Conservation (phyloP, 2,797 vertebrate genomes). For the Xenops minutus region DNA sequence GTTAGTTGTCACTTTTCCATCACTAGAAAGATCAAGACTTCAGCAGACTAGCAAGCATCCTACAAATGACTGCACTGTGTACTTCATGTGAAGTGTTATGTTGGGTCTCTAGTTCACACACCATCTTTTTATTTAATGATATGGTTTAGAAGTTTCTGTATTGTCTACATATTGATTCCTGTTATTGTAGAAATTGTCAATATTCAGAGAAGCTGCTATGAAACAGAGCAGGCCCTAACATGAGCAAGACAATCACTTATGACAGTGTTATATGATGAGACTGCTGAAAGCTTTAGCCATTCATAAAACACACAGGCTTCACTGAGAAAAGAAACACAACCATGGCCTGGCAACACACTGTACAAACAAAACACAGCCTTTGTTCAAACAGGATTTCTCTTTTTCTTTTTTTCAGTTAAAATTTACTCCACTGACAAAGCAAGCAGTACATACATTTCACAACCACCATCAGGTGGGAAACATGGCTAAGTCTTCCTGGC, state of each 20-base stretch:
- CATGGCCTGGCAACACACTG: background rate
- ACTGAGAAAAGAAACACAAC: background rate
- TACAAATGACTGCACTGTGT: accelerated
- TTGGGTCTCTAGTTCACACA: background rate
- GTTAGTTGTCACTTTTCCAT: background rate
- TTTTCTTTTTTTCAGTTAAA: background rate
- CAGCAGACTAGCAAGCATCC: background rate
- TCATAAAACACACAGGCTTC: slow-evolving; percentile 9
- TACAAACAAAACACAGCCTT: slow-evolving; percentile 29
- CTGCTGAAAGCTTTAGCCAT: background rate
- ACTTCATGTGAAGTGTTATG: background rate
- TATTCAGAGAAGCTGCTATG: background rate
- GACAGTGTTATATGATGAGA: background rate
- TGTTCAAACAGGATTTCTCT: slow-evolving; percentile 13
- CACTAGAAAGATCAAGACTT: background rate
- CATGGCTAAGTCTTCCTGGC: background rate
- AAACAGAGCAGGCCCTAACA: slow-evolving; percentile 19
- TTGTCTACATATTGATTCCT: background rate
- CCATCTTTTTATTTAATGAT: slow-evolving; percentile 9
- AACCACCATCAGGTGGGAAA: background rate
- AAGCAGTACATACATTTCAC: background rate
- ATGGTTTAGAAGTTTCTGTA: background rate
- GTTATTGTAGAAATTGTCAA: background rate
- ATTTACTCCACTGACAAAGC: background rate
- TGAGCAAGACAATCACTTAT: background rate